These are phyloP conservation scores for Agelas oroides DNA, from an alignment of 37 sponge, comb jelly and placozoan species.

Conservation along the genomic window DNA sequence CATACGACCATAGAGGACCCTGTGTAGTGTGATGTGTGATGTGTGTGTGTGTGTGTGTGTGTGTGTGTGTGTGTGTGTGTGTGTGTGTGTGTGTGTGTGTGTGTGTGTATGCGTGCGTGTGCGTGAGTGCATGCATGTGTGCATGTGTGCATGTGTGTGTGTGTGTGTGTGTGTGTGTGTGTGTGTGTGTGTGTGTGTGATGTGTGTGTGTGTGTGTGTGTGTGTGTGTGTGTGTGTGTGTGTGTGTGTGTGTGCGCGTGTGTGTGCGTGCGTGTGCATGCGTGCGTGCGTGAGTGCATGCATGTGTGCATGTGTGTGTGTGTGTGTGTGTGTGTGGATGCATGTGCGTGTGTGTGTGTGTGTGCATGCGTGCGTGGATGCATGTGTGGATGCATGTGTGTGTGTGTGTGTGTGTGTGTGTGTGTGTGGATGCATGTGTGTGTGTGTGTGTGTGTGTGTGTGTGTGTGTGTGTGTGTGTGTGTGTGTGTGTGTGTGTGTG, in stretches of 20 bases:
- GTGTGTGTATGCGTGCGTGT: neutral
- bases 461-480: neutral
- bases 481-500: neutral
- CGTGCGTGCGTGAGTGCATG: neutral
- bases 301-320: too few relatives aligned
- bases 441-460: neutral
- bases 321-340: neutral
- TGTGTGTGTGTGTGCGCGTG: neutral
- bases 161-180: neutral
- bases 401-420: neutral
- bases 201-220: neutral
- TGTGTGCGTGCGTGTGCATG: neutral
- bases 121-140: too few relatives aligned
- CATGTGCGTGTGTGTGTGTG: neutral
- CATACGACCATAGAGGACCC: conserved; percentile 83
- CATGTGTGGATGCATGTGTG: too few relatives aligned
- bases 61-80: neutral
- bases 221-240: neutral
- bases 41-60: too few relatives aligned
- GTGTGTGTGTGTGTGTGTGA: neutral
- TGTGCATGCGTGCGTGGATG: too few relatives aligned
- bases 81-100: neutral
- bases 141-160: too few relatives aligned
- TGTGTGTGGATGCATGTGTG: neutral
- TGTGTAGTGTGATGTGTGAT: too few relatives aligned